Conservation (phyloP, 2,888 invertebrate species). For the Masnerella sp. region DNA sequence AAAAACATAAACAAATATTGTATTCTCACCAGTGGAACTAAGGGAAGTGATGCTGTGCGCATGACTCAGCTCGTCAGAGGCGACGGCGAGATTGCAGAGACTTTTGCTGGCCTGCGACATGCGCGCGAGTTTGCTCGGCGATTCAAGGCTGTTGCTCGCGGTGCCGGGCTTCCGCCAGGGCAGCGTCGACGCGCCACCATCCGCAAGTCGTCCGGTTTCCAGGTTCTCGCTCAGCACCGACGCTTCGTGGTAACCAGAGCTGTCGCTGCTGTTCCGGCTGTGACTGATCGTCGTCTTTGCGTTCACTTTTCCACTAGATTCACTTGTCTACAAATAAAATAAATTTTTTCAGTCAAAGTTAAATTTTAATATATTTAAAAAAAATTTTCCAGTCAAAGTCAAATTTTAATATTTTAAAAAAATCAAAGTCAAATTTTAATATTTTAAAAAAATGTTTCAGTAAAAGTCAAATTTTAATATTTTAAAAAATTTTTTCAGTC, state of each 20-base stretch:
- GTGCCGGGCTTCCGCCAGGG: slow-evolving; percentile 73
- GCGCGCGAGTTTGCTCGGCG: slow-evolving; percentile 71
- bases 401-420: too few relatives aligned
- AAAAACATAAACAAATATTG: too few relatives aligned
- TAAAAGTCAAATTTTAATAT: too few relatives aligned
- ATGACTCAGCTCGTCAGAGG: slow-evolving; percentile 67
- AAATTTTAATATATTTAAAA: too few relatives aligned
- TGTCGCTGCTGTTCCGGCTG: slow-evolving; percentile 86
- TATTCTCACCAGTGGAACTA: slow-evolving; percentile 74
- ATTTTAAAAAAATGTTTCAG: too few relatives aligned
- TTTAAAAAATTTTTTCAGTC: too few relatives aligned
- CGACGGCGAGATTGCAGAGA: slow-evolving; percentile 71
- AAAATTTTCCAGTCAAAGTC: too few relatives aligned
- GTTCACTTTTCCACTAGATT: slow-evolving; percentile 54
- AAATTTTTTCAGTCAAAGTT: too few relatives aligned
- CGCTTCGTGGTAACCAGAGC: slow-evolving; percentile 85
- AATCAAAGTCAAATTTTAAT: too few relatives aligned
- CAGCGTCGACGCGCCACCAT: slow-evolving; percentile 67
- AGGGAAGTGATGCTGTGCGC: slow-evolving; percentile 74
- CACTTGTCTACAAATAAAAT: slow-evolving; percentile 21
- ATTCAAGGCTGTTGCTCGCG: slow-evolving; percentile 64
- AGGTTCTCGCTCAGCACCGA: slow-evolving; percentile 82
- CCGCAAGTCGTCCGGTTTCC: slow-evolving; percentile 74
- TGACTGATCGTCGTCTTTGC: slow-evolving; percentile 80
- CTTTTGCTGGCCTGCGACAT: slow-evolving; percentile 75